phyloP scores from a whole-genome alignment of 92 coral and sea anemone species.

The Paragorgia papillata region DNA sequence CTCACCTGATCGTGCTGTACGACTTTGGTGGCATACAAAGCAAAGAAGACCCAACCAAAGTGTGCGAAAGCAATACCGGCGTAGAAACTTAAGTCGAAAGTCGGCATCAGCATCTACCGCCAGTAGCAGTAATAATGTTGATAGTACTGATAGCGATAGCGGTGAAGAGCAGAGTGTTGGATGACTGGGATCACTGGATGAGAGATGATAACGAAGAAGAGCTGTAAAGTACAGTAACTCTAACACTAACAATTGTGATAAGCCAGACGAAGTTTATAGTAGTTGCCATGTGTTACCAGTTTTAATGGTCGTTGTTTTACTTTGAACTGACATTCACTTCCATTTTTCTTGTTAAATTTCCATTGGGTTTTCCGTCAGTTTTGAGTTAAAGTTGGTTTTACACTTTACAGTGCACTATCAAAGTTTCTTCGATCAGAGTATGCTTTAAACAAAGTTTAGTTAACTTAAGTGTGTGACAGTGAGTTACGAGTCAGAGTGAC shows the following conservation, averaged over 20 bases:
- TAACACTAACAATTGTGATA: conserved; percentile 14
- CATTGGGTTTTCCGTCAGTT: conserved; percentile 15
- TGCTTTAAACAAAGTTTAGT: too few relatives aligned
- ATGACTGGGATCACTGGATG: conserved; percentile 27
- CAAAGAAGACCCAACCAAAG: conserved; percentile 58
- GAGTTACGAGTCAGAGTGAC: too few relatives aligned
- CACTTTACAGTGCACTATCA: too few relatives aligned
- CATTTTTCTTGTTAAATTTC: conserved; percentile 22
- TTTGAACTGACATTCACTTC: conserved; percentile 21
- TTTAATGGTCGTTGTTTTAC: conserved; percentile 20
- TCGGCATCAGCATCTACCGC: conserved; percentile 23
- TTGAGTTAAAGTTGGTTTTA: conserved; percentile 30
- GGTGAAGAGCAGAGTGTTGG: conserved; percentile 23
- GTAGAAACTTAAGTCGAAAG: conserved; percentile 40
- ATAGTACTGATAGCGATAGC: conserved; percentile 33
- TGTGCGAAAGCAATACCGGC: conserved; percentile 50
- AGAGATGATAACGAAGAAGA: conserved; percentile 22
- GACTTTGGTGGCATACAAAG: conserved; percentile 56
- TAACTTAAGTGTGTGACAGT: too few relatives aligned
- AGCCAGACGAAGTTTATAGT: conserved; percentile 17
- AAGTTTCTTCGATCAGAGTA: too few relatives aligned
- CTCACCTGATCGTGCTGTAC: conserved; percentile 60
- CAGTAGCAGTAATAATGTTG: conserved; percentile 31
- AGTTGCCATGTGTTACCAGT: conserved; percentile 29
- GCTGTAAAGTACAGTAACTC: conserved; percentile 37